Evolutionary conservation across 2,888 invertebrate genomes (phyloP).

Genomic region (Monoplex corrugatus): DNA sequence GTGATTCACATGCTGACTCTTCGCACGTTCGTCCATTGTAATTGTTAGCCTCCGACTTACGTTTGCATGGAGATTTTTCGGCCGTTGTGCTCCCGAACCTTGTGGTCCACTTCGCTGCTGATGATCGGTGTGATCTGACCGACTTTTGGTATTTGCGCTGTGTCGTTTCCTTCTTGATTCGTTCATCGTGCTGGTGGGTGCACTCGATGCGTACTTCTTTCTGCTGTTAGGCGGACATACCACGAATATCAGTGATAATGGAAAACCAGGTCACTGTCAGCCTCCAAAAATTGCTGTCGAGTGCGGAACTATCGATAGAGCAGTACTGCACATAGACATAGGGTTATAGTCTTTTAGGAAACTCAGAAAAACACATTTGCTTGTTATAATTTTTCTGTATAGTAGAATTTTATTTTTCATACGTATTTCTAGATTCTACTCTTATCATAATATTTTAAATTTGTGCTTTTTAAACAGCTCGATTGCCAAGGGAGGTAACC

Average conservation of each 20-base stretch:
- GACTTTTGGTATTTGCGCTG: constrained; percentile 64
- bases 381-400: no score
- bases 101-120: constrained; percentile 57
- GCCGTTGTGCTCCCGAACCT: constrained; percentile 52
- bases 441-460: no score
- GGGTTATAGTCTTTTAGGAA: neutral
- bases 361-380: no score
- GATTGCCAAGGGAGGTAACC: constrained; percentile 20
- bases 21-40: constrained; percentile 30
- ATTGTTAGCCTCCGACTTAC: constrained; percentile 51
- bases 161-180: constrained; percentile 73
- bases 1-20: constrained; percentile 51
- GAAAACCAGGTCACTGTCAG: constrained; percentile 55
- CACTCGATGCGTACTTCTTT: constrained; percentile 50
- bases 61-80: constrained; percentile 52
- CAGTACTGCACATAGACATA: constrained; percentile 36
- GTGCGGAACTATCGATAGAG: constrained; percentile 44
- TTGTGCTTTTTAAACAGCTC: no score
- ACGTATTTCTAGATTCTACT: no score
- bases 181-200: constrained; percentile 66
- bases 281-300: constrained; percentile 46
- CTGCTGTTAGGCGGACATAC: constrained; percentile 57
- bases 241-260: constrained; percentile 59
- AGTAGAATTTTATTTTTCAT: no score
- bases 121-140: constrained; percentile 68